Conservation (phyloP, 2,797 vertebrate genomes). For the Prunella strophiata region DNA sequence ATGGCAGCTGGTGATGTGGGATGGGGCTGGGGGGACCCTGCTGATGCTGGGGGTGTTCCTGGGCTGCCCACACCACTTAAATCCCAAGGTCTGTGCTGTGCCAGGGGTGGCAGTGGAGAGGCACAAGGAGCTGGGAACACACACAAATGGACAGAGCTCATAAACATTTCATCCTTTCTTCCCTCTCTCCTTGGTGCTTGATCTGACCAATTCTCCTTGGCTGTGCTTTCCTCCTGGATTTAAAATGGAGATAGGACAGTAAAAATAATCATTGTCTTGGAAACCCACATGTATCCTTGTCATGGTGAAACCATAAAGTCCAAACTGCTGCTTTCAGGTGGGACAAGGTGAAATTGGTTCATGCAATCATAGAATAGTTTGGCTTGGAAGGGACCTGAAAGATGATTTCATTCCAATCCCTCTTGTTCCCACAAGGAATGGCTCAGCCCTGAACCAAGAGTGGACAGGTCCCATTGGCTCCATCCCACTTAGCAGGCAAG, state of each 20-base stretch:
- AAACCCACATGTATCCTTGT: not conserved
- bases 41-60: not conserved
- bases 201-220: not conserved
- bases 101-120: not conserved
- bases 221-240: not conserved
- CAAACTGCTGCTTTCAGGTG: not conserved
- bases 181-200: not conserved
- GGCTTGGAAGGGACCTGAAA: not conserved
- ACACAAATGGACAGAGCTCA: not conserved
- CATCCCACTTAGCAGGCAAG: not conserved
- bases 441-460: not conserved
- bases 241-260: not conserved
- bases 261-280: not conserved
- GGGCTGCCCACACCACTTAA: not conserved
- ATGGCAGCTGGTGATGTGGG: conserved; percentile 67
- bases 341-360: not conserved
- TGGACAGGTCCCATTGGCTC: not conserved
- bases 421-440: not conserved
- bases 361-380: not conserved
- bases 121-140: not conserved
- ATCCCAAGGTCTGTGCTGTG: not conserved
- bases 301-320: not conserved
- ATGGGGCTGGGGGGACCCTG: not conserved
- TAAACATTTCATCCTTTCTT: not conserved
- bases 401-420: not conserved